Evolutionary conservation across 2,888 invertebrate genomes (phyloP).

Genomic region (Drosophila leonis): DNA sequence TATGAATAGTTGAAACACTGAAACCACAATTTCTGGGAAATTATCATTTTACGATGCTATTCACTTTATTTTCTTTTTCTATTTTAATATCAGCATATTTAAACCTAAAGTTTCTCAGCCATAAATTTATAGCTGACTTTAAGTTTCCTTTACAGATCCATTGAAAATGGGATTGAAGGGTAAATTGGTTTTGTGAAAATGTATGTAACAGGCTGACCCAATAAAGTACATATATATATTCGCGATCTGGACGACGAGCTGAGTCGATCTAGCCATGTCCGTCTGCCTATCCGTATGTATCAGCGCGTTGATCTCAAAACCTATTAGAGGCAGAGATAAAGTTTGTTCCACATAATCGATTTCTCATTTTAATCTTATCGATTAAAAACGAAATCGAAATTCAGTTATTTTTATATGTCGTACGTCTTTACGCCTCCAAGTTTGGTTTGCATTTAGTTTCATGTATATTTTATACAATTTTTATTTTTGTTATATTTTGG

Average conservation of each 20-base stretch:
- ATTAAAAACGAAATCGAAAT: neutral
- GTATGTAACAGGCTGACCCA: neutral
- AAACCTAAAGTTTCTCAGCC: neutral
- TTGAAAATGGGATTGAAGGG: too few species aligned
- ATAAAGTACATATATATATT: neutral
- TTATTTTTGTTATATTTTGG: neutral
- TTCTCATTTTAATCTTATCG: neutral
- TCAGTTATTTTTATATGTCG: neutral
- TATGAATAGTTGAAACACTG: conserved; percentile 3
- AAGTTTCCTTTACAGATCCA: neutral
- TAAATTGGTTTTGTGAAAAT: neutral
- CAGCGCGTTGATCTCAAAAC: neutral
- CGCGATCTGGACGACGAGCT: too few species aligned
- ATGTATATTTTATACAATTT: neutral
- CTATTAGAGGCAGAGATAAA: neutral
- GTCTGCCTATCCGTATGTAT: neutral
- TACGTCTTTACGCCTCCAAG: neutral
- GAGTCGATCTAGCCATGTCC: neutral
- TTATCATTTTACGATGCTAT: neutral
- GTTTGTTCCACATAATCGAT: neutral
- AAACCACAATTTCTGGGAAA: neutral
- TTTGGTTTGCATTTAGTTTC: neutral
- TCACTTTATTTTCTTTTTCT: neutral
- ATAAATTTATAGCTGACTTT: neutral
- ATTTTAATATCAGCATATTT: neutral